Conservation (phyloP, 1,140 invertebrate genomes). For the Zaprionus capensis region DNA sequence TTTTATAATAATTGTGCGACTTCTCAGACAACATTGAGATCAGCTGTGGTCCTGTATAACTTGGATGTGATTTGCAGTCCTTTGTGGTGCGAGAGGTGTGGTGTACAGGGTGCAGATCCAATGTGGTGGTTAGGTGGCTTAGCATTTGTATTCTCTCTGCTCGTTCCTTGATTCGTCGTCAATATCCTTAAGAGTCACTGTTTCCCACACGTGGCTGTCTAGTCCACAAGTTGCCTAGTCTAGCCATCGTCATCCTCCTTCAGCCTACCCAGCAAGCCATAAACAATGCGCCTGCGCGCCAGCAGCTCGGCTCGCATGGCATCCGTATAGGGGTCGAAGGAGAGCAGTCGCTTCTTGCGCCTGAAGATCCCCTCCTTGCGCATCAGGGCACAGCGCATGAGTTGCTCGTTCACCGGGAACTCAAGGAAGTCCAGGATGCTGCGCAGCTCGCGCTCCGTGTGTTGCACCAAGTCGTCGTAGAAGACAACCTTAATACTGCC, state of each 20-base stretch:
- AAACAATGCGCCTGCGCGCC: conserved; percentile 85
- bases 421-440: conserved; percentile 88
- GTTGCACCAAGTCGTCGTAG: conserved; percentile 88
- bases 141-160: conserved; percentile 26
- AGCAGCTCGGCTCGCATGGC: conserved; percentile 86
- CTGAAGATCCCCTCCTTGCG: conserved; percentile 90
- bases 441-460: conserved; percentile 86
- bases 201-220: not conserved
- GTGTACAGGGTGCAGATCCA: conserved; percentile 8
- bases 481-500: conserved; percentile 89
- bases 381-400: conserved; percentile 87
- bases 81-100: not conserved
- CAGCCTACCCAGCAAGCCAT: conserved; percentile 79
- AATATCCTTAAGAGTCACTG: not conserved
- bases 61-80: conserved; percentile 9
- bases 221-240: not conserved
- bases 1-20: conserved; percentile 8
- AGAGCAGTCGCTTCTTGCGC: conserved; percentile 87
- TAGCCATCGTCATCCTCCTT: conserved; percentile 39
- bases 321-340: conserved; percentile 89
- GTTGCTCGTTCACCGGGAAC: conserved; percentile 84
- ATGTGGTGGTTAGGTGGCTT: conserved; percentile 40
- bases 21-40: conserved; percentile 6
- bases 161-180: conserved; percentile 41
- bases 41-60: conserved; percentile 5